These are phyloP conservation scores for Gopherus evgoodei DNA, from an alignment of 2,113 vertebrate species.

Conservation along the genomic window DNA sequence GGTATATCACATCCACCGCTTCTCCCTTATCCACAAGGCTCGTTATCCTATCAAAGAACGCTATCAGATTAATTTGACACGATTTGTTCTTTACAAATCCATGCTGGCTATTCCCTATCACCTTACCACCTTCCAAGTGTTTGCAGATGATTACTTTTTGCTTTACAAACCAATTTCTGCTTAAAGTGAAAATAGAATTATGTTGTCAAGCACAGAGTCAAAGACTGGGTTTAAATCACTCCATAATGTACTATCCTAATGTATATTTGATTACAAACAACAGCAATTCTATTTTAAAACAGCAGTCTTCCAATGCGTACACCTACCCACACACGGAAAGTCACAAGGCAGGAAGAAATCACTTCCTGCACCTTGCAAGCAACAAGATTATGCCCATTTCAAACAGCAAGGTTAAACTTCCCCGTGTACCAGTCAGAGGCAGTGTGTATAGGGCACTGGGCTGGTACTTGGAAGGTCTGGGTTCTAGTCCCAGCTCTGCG, in stretches of 20 bases:
- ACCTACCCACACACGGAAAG: background rate
- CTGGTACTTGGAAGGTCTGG: background rate
- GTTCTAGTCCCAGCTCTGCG: background rate
- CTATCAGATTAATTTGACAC: too few relatives aligned
- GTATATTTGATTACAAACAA: slow-evolving; percentile 43
- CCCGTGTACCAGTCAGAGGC: background rate
- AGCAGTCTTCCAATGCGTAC: background rate
- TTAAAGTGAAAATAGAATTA: slow-evolving; percentile 45
- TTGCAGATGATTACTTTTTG: slow-evolving; percentile 22
- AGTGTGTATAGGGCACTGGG: background rate
- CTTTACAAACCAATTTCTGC: background rate
- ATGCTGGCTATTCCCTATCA: too few relatives aligned
- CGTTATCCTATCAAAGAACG: too few relatives aligned
- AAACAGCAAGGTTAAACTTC: background rate
- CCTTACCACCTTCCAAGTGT: too few relatives aligned
- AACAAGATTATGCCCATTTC: background rate
- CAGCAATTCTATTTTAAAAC: slow-evolving; percentile 31
- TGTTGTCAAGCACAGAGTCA: background rate
- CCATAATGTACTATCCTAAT: fast-evolving
- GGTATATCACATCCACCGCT: too few relatives aligned
- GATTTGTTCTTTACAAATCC: too few relatives aligned
- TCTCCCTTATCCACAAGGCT: too few relatives aligned
- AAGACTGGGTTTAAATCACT: background rate
- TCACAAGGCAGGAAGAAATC: background rate
- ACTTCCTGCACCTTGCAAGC: background rate